Percentiles rank a stretch among this genome's conserved stretches.
phyloP scores from a whole-genome alignment of 2,888 invertebrate genomes.

The Noctuana brunneofusca region DNA sequence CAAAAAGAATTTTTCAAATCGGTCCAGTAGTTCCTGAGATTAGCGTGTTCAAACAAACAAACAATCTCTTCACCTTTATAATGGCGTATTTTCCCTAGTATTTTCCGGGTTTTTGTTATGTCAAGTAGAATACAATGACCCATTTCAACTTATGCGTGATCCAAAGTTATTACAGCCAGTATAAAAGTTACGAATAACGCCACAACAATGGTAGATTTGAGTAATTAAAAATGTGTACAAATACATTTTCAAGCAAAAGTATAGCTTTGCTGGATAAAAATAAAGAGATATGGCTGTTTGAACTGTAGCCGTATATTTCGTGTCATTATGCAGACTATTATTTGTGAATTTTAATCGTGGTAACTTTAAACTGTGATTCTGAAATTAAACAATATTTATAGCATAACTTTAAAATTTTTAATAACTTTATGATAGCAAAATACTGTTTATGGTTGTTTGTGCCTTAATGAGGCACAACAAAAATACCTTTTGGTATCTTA shows the following conservation, averaged over 20 bases:
- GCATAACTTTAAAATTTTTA: too few relatives aligned
- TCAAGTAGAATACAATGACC: conserved; percentile 34
- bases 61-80: too few relatives aligned
- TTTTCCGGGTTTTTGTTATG: conserved; percentile 31
- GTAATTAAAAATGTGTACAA: conserved; percentile 35
- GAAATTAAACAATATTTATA: too few relatives aligned
- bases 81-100: conserved; percentile 17
- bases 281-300: conserved; percentile 19
- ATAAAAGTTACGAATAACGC: conserved; percentile 33
- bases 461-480: too few relatives aligned
- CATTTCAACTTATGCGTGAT: conserved; percentile 35
- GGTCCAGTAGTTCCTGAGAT: too few relatives aligned
- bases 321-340: neutral
- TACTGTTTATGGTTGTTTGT: too few relatives aligned
- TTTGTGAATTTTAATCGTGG: too few relatives aligned
- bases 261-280: conserved; percentile 16
- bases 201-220: conserved; percentile 33
- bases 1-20: too few relatives aligned
- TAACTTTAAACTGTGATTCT: too few relatives aligned
- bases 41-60: too few relatives aligned
- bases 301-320: neutral
- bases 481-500: too few relatives aligned
- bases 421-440: too few relatives aligned
- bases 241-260: conserved; percentile 26
- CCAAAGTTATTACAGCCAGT: conserved; percentile 33